Conservation (phyloP, 2,113 vertebrate species). For the Microcebus griseorufus region DNA sequence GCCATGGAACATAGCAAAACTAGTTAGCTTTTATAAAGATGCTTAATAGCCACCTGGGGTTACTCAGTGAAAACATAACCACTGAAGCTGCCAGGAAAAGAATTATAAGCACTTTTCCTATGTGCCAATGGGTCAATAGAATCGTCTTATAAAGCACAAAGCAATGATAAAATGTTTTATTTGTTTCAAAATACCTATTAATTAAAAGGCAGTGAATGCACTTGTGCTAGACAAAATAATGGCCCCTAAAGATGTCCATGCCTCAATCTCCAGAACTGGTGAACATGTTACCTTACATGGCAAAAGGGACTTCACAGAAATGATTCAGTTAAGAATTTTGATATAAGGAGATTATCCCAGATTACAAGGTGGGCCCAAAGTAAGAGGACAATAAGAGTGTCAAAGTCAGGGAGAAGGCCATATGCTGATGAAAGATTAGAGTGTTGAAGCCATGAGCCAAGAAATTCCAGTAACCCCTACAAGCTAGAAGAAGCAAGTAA, state of each 20-base stretch:
- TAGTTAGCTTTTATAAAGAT: background rate
- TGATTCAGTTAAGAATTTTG: background rate
- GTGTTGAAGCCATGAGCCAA: background rate
- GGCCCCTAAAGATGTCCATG: background rate
- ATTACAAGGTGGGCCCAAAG: background rate
- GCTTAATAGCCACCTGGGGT: background rate
- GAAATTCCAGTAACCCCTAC: background rate
- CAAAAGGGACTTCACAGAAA: background rate
- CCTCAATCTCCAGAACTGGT: background rate
- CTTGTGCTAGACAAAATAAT: background rate
- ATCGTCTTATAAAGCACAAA: background rate
- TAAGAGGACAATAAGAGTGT: background rate
- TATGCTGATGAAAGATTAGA: background rate
- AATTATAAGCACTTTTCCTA: background rate
- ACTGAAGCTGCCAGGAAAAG: background rate
- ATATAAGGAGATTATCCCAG: background rate
- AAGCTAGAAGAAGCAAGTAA: background rate
- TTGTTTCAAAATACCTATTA: background rate
- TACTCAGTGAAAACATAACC: background rate
- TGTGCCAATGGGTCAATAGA: background rate
- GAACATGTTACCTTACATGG: background rate
- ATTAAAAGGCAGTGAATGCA: background rate
- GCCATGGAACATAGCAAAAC: background rate
- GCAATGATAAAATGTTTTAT: background rate
- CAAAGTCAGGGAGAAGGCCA: background rate